These are phyloP conservation scores for Pelmatolapia mariae DNA, from an alignment of 2,113 vertebrate species.

Conservation along the genomic window DNA sequence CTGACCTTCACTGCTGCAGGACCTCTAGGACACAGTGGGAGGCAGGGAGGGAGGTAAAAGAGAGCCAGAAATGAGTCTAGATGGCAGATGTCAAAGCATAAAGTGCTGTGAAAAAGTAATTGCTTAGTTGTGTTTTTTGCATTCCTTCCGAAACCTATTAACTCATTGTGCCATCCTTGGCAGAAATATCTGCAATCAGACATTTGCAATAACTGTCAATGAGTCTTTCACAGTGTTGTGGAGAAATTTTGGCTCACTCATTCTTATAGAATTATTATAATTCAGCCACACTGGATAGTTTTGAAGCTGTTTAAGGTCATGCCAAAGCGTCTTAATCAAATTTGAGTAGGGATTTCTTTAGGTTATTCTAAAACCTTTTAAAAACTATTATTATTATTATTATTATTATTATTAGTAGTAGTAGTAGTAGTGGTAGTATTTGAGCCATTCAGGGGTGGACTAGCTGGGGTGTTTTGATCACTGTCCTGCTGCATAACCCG, in stretches of 20 bases:
- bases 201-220: not conserved
- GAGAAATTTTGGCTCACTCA: not conserved
- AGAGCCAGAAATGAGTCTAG: not conserved
- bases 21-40: not conserved
- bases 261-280: not conserved
- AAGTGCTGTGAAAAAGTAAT: not conserved
- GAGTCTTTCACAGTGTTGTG: not conserved
- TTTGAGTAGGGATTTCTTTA: not conserved
- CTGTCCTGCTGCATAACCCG: not conserved
- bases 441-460: fast-evolving
- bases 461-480: not conserved
- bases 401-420: not conserved
- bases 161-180: not conserved
- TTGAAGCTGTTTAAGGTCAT: not conserved
- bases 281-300: not conserved
- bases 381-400: not conserved
- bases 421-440: not conserved
- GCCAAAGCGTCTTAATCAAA: fast-evolving
- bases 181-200: not conserved
- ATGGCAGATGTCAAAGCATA: not conserved
- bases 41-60: not conserved
- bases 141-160: not conserved
- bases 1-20: slow-evolving; percentile 18
- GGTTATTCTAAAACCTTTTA: not conserved
- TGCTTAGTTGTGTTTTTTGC: not conserved